Evolutionary conservation across 2,113 vertebrate genomes (phyloP).

Genomic region (Lasiurus cinereus): DNA sequence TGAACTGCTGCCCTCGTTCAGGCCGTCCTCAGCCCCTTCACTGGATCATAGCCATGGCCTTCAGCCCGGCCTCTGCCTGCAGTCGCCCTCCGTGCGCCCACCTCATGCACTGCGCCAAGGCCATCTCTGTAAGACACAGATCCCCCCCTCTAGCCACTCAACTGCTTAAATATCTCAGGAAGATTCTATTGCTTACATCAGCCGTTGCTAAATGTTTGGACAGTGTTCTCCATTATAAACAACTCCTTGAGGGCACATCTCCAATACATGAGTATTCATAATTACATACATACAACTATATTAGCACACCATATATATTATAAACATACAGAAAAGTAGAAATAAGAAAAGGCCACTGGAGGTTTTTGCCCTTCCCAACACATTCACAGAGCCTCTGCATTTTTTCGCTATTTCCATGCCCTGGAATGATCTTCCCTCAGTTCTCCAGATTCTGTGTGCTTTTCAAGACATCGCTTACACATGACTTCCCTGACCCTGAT

Average conservation of each 20-base stretch:
- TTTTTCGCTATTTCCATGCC: background rate
- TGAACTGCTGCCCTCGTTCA: background rate
- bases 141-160: background rate
- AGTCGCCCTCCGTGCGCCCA: background rate
- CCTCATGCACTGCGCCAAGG: background rate
- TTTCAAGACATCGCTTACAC: background rate
- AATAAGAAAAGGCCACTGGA: background rate
- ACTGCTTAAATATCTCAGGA: background rate
- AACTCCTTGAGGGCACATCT: background rate
- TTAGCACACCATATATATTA: background rate
- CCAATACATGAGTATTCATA: background rate
- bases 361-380: background rate
- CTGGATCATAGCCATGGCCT: background rate
- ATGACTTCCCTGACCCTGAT: background rate
- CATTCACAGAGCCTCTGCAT: background rate
- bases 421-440: background rate
- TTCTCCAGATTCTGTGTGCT: background rate
- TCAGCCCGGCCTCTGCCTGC: background rate
- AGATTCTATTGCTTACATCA: background rate
- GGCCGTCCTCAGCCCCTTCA: background rate
- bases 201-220: background rate
- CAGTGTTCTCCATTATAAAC: background rate
- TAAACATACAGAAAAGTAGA: background rate
- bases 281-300: background rate
- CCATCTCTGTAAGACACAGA: background rate